Base-by-base conservation (phyloP, 2,797 vertebrate genomes). In the Spondyliosoma cantharus region DNA sequence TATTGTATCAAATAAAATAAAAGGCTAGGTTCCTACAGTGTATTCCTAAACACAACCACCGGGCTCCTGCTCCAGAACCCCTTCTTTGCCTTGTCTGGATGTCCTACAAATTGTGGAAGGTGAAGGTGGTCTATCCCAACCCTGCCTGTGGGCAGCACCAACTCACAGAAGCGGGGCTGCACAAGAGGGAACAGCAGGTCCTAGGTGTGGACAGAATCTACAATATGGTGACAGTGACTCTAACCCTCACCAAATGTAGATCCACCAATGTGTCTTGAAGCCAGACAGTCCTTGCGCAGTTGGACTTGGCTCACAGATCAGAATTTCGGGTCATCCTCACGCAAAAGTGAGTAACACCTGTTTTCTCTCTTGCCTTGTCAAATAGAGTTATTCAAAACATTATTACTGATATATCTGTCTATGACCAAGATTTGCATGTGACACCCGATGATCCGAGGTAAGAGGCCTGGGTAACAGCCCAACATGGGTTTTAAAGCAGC, bases 361-460 rank as follows among this genome's bases (percentile, higher is more conserved):
- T 12, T 42, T n/a, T n/a, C 19, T 59, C 29, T 42, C 19, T 37
- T 60, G 19, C 32, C 29, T 13, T 57, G 43, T 27, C n/a, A 49
- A 68, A 22, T n/a, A n/a, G n/a, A n/a, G n/a, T n/a, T n/a, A n/a
- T n/a, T n/a, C n/a, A n/a, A n/a, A n/a, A n/a, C n/a, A n/a, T n/a
- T n/a, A n/a, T n/a, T n/a, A n/a, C n/a, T n/a, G n/a, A n/a, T n/a
- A n/a, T n/a, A n/a, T 58, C 3, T 73, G 49, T 70, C 20, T 83
- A 12, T 77, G 11, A 25, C 27, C n/a, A 54, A 80, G 84, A 46
- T 81, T 59, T 59, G 66, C 77, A 6, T 86, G 84, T 75, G 78
- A 81, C 43, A 66, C 74, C 2, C 15, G 50, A 73, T 80, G 22
- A 82, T 82, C 24, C 5, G 56, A 25, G n/a, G 80, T 78, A 13